A percentile compares a stretch with the other conserved stretches of the same genome.
Evolutionary conservation across 1,140 invertebrate genomes (phyloP).

Genomic region (Drosophila insularis): DNA sequence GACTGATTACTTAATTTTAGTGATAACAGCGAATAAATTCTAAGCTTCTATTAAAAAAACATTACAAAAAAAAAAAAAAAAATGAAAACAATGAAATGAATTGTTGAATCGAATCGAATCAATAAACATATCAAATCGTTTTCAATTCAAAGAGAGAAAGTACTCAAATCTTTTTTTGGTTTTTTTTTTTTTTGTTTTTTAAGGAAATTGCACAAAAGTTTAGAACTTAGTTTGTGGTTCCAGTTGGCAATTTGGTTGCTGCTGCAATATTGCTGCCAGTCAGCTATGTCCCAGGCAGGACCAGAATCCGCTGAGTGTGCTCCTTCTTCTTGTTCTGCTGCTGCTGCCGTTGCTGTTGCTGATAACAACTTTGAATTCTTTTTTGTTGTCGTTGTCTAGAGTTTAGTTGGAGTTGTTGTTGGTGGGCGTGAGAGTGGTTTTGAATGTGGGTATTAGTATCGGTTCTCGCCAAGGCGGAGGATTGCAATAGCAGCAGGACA

Average conservation of each 20-base stretch:
- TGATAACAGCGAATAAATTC: conserved; percentile 54
- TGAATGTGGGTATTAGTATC: conserved; percentile 5
- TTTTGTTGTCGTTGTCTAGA: conserved; percentile 14
- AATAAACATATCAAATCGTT: not conserved
- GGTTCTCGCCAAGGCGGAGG: conserved; percentile 21
- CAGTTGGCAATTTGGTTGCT: conserved; percentile 39
- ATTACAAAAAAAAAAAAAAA: conserved; percentile 5
- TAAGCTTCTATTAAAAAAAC: conserved; percentile 10
- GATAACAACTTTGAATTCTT: not conserved
- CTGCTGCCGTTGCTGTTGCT: not conserved
- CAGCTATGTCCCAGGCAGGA: conserved; percentile 51
- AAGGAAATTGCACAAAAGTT: conserved; percentile 5
- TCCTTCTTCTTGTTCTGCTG: not conserved
- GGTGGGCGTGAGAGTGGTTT: not conserved
- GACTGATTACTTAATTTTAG: conserved; percentile 57
- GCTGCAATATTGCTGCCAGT: conserved; percentile 5
- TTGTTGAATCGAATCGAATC: too few species aligned
- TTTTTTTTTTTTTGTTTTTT: not conserved
- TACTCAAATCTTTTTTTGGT: too few species aligned
- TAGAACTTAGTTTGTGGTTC: conserved; percentile 36
- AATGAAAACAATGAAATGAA: not conserved
- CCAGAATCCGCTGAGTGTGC: conserved; percentile 4
- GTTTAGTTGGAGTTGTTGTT: conserved; percentile 11
- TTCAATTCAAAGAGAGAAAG: too few species aligned
- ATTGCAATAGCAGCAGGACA: conserved; percentile 36